phyloP scores from a whole-genome alignment of 2,888 invertebrate genomes.

The Oithona nana region DNA sequence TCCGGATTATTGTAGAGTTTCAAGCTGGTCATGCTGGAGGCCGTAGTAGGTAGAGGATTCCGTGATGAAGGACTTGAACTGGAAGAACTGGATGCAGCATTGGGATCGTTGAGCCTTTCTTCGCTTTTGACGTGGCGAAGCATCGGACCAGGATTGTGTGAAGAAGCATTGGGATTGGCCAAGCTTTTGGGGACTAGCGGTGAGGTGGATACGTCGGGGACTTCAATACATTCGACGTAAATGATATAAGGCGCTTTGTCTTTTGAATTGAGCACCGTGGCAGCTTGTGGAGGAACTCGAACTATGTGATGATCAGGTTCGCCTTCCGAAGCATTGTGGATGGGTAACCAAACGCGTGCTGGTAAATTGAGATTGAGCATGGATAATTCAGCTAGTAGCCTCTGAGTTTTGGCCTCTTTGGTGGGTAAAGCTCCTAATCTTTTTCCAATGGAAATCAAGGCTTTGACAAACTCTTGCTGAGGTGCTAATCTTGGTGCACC shows the following conservation, averaged over 20 bases:
- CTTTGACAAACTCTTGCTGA: constrained; percentile 54
- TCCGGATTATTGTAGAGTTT: constrained; percentile 40
- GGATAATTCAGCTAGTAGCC: constrained; percentile 77
- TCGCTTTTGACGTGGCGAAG: constrained; percentile 82
- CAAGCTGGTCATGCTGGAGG: constrained; percentile 29
- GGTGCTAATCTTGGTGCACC: constrained; percentile 56
- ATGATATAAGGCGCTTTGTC: constrained; percentile 95
- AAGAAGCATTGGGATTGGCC: constrained; percentile 35
- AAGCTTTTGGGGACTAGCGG: constrained; percentile 64
- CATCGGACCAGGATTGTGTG: constrained; percentile 35
- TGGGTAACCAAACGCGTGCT: constrained; percentile 90
- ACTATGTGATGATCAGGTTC: constrained; percentile 57
- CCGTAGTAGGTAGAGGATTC: constrained; percentile 26
- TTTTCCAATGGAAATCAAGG: constrained; percentile 68
- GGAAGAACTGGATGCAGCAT: constrained; percentile 3
- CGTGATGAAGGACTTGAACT: constrained; percentile 24
- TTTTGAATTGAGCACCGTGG: constrained; percentile 95
- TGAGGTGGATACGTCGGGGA: constrained; percentile 58
- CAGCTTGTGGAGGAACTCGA: constrained; percentile 86
- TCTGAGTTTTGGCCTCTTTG: constrained; percentile 78
- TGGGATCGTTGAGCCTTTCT: constrained; percentile 41
- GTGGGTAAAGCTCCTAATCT: constrained; percentile 57
- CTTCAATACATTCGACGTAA: constrained; percentile 88
- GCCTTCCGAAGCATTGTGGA: constrained; percentile 51
- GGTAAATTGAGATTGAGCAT: constrained; percentile 89